Evolutionary conservation across 1,140 invertebrate species (phyloP).

Genomic region (Drosophila nigrodunni): DNA sequence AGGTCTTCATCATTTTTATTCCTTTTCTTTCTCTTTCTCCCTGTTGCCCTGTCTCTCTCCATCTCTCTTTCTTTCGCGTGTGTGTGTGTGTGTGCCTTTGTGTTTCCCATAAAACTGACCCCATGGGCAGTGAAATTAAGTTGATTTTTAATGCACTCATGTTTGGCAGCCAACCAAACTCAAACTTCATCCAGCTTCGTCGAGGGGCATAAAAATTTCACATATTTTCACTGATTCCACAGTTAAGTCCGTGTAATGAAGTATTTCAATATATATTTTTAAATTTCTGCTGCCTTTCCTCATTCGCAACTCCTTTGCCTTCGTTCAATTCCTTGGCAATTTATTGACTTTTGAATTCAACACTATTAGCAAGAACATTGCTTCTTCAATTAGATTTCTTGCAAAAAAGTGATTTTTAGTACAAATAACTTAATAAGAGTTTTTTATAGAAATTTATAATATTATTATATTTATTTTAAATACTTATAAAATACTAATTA

Average conservation of each 20-base stretch:
- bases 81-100: slow-evolving; percentile 14
- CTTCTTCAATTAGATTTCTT: too few relatives aligned
- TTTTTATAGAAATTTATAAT: too few relatives aligned
- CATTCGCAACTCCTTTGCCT: not conserved
- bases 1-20: slow-evolving; percentile 62
- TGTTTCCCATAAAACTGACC: slow-evolving; percentile 59
- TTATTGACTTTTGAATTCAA: not conserved
- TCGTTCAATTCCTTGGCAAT: not conserved
- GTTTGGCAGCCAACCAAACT: slow-evolving; percentile 67
- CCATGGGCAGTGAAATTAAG: slow-evolving; percentile 64
- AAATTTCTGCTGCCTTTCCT: not conserved
- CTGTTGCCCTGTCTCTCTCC: slow-evolving; percentile 30
- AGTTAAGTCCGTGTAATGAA: slow-evolving; percentile 1
- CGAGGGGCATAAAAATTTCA: slow-evolving; percentile 13
- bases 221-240: slow-evolving; percentile 15
- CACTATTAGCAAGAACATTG: too few relatives aligned
- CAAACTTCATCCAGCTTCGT: slow-evolving; percentile 26
- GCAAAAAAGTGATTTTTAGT: too few relatives aligned
- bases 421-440: too few relatives aligned
- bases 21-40: slow-evolving; percentile 3
- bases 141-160: slow-evolving; percentile 80
- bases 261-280: not conserved
- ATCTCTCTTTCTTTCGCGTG: slow-evolving; percentile 35
- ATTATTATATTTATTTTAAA: too few relatives aligned
- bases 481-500: too few relatives aligned